A percentile compares a stretch with the other conserved stretches of the same genome.
These are phyloP conservation scores for Zaprionus lineosus DNA, from an alignment of 2,888 invertebrate genomes.

Conservation along the genomic window DNA sequence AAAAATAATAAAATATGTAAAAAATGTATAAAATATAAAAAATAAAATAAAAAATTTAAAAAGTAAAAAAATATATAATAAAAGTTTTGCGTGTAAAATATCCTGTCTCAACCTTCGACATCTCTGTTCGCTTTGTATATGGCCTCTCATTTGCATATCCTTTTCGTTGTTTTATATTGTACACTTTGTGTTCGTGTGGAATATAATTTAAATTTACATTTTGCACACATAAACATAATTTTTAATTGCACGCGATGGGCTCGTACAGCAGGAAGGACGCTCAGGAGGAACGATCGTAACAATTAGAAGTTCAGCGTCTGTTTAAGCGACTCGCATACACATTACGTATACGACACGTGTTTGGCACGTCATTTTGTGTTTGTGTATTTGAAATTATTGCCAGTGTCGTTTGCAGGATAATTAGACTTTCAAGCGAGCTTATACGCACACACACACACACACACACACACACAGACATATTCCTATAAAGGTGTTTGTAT, in stretches of 20 bases:
- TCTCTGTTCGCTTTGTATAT: not conserved
- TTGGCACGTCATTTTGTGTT: slow-evolving; percentile 55
- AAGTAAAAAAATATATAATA: too few relatives aligned
- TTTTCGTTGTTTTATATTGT: not conserved
- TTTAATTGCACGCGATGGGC: slow-evolving; percentile 67
- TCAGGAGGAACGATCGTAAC: slow-evolving; percentile 12
- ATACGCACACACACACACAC: not conserved
- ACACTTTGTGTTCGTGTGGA: too few relatives aligned
- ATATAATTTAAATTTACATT: slow-evolving; percentile 52
- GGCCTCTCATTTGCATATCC: slow-evolving; percentile 1
- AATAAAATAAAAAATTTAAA: too few relatives aligned
- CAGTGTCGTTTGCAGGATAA: slow-evolving; percentile 44
- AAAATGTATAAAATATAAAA: too few relatives aligned
- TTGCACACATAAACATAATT: slow-evolving; percentile 63
- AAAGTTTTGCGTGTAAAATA: too few relatives aligned
- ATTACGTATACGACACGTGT: slow-evolving; percentile 47
- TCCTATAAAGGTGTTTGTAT: not conserved
- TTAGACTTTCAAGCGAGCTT: slow-evolving; percentile 26
- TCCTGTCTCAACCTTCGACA: not conserved
- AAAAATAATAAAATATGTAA: too few relatives aligned
- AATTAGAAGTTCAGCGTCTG: too few relatives aligned
- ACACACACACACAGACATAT: not conserved
- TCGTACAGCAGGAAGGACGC: slow-evolving; percentile 42
- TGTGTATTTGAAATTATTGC: slow-evolving; percentile 42
- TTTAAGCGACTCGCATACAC: not conserved